Percentiles rank a stretch among this genome's conserved stretches.
Evolutionary conservation across 2,113 vertebrate species (phyloP).

Genomic region (Gasterosteus nipponicus): DNA sequence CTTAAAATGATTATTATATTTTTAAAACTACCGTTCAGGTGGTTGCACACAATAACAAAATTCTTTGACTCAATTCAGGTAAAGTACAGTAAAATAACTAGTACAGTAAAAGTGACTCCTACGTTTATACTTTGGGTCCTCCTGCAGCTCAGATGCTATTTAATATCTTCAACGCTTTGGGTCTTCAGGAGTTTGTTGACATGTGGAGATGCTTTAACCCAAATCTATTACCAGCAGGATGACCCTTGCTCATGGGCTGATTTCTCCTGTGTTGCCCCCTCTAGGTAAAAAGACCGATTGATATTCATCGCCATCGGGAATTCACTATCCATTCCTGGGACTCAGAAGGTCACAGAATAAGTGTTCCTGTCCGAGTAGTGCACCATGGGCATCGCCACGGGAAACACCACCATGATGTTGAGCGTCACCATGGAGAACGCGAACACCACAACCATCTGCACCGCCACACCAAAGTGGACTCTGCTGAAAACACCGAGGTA

Average conservation of each 20-base stretch:
- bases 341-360: slow-evolving; percentile 55
- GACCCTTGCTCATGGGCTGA: neutral
- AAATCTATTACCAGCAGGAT: neutral
- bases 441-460: neutral
- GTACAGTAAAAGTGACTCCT: neutral
- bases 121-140: neutral
- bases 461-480: neutral
- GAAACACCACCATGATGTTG: neutral
- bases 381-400: slow-evolving; percentile 5
- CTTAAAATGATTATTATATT: neutral
- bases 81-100: neutral
- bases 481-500: slow-evolving; percentile 28
- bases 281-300: slow-evolving; percentile 62
- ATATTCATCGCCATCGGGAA: slow-evolving; percentile 53
- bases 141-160: neutral
- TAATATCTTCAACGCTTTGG: neutral
- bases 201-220: neutral
- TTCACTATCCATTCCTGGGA: slow-evolving; percentile 69
- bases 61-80: neutral
- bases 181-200: neutral
- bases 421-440: slow-evolving; percentile 2
- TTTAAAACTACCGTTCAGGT: neutral
- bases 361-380: slow-evolving; percentile 52
- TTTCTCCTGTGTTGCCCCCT: neutral
- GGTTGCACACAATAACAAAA: neutral